Evolutionary conservation across 92 coral and sea anemone species (phyloP), one percentile per base, ranked within the genome.

Genomic region (Epizoanthus ramosus): DNA sequence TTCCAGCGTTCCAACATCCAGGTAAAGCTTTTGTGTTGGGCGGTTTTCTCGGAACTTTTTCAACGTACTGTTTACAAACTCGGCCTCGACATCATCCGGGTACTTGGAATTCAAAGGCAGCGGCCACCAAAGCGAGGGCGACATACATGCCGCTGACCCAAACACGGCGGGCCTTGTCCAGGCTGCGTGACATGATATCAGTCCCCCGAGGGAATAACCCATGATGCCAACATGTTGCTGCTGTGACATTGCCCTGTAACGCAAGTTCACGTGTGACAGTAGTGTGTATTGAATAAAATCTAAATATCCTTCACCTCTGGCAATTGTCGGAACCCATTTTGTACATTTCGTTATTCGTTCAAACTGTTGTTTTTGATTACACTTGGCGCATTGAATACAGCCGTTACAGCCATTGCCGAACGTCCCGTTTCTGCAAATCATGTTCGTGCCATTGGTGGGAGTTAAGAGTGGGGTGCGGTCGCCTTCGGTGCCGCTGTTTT

Each of bases 71-170:
- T 52, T 81, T 8, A 75, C 47, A 71, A 81, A 87, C 47, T 87
- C 90, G 53, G 79, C 71, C 35, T 45, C 16, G 23, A 74, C 79
- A 58, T 87, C 90, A 74, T 87, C 87, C 72, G 90, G 90, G 63
- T 63, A 87, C 33, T 41, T 81, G 13, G 64, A 74, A 71, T 87
- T 82, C 66, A 56, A 73, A 18, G 90, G 90, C 35, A 87, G 74
- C 3, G 90, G 90, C 90, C 90, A 87, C 90, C 90, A 87, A 57
- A 87, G 65, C 82, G 90, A 81, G 33, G 90, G 87, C 53, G 90
- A 87, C 83, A 87, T 74, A 52, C 90, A 87, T 10, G 90, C 90
- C 83, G 90, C 90, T 87, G 90, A 81, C 53, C 90, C 90, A 45
- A 87, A 87, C 28, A 80, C 75, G 18, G 79, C 52, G 56, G 90